These are phyloP conservation scores for Dasysyrphus albostriatus DNA, from an alignment of 2,888 invertebrate species.

Conservation along the genomic window DNA sequence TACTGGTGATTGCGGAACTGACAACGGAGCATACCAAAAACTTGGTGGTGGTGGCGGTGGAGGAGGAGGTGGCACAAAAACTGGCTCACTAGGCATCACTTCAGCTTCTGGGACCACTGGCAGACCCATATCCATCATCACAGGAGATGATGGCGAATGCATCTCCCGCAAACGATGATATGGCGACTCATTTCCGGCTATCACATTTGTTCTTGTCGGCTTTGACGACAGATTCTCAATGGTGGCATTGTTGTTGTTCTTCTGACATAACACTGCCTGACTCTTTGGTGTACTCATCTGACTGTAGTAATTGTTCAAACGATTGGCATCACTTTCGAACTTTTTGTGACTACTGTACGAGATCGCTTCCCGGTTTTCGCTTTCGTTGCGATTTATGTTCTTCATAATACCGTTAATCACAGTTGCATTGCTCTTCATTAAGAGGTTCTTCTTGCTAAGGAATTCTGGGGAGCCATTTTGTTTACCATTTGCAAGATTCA, in stretches of 20 bases:
- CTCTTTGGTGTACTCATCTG: slow-evolving; percentile 82
- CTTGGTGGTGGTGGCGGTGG: slow-evolving; percentile 81
- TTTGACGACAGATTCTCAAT: slow-evolving; percentile 48
- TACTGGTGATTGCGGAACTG: slow-evolving; percentile 77
- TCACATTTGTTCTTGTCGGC: slow-evolving; percentile 56
- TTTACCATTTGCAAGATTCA: slow-evolving; percentile 77
- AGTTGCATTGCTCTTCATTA: slow-evolving; percentile 82
- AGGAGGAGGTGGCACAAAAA: slow-evolving; percentile 78
- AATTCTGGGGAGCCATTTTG: slow-evolving; percentile 79
- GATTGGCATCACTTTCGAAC: slow-evolving; percentile 83
- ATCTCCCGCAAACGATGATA: slow-evolving; percentile 64
- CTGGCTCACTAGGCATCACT: slow-evolving; percentile 52
- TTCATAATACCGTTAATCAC: slow-evolving; percentile 83
- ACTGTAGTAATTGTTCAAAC: slow-evolving; percentile 82
- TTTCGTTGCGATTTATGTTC: slow-evolving; percentile 79
- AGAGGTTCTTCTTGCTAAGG: slow-evolving; percentile 82
- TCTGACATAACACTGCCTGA: slow-evolving; percentile 73
- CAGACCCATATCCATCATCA: slow-evolving; percentile 49
- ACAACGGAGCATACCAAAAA: slow-evolving; percentile 77
- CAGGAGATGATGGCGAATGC: slow-evolving; percentile 54
- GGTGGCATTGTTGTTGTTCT: slow-evolving; percentile 68
- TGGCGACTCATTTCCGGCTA: slow-evolving; percentile 63
- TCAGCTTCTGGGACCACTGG: slow-evolving; percentile 56
- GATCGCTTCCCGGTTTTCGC: slow-evolving; percentile 66
- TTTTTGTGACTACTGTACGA: slow-evolving; percentile 80